Evolutionary conservation across 2,888 invertebrate species (phyloP).

Genomic region (Cephonodes hylas): DNA sequence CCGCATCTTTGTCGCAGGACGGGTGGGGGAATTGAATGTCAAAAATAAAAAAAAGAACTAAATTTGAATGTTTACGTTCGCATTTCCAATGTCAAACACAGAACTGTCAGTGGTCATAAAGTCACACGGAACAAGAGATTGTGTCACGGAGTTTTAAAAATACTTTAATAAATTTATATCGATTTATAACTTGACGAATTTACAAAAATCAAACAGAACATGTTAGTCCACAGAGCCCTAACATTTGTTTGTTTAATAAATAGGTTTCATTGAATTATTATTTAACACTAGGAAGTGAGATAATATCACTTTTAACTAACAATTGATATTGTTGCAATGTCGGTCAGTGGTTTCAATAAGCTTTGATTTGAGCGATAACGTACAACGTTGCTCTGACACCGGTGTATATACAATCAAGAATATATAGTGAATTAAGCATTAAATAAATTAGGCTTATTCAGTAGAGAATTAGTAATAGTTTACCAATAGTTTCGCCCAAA

Average conservation of each 20-base stretch:
- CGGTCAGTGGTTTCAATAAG: neutral
- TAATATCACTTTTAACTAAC: neutral
- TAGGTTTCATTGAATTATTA: neutral
- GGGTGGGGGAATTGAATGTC: no score
- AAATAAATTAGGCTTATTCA: neutral
- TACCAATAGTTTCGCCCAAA: no score
- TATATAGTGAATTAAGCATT: neutral
- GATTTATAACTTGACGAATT: no score
- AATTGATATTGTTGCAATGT: neutral
- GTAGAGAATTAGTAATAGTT: no score
- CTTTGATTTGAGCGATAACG: neutral
- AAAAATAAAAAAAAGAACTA: no score
- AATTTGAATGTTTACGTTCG: no score
- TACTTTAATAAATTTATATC: no score
- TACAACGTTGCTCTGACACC: neutral
- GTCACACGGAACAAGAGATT: no score
- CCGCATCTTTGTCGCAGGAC: no score
- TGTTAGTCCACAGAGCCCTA: neutral
- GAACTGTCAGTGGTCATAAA: no score
- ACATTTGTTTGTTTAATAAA: neutral
- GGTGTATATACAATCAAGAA: neutral
- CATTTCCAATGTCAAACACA: no score
- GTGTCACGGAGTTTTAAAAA: no score
- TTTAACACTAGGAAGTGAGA: neutral
- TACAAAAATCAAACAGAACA: neutral